Evolutionary conservation across 2,888 invertebrate genomes (phyloP).

Genomic region (Himalopsyche tibetana): DNA sequence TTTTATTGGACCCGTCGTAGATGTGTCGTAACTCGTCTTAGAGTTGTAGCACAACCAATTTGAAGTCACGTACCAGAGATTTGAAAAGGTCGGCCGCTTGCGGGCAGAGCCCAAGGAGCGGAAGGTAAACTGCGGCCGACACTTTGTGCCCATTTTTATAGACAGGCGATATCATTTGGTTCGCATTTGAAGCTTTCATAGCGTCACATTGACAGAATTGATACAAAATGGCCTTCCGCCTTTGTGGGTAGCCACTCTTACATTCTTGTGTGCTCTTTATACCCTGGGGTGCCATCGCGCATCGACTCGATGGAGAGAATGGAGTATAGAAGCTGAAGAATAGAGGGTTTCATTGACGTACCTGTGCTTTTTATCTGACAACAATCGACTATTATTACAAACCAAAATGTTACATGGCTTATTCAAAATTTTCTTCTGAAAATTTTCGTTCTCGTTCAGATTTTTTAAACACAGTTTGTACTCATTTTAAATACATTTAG

Average conservation of each 20-base stretch:
- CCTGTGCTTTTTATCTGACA: neutral
- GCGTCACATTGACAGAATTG: conserved; percentile 34
- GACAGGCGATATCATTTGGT: conserved; percentile 20
- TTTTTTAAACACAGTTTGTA: too few relatives aligned
- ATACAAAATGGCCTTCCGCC: conserved; percentile 34
- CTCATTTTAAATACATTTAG: too few relatives aligned
- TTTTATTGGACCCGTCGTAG: too few relatives aligned
- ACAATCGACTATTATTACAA: neutral
- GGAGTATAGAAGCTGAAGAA: neutral
- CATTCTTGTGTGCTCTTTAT: conserved; percentile 34
- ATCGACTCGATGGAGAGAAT: neutral
- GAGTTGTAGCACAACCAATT: conserved; percentile 5
- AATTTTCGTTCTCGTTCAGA: too few relatives aligned
- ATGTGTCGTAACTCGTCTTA: neutral
- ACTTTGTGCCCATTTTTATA: conserved; percentile 27
- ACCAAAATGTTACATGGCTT: too few relatives aligned
- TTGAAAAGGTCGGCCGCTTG: conserved; percentile 15
- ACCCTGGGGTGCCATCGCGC: conserved; percentile 20
- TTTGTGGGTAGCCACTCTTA: conserved; percentile 16
- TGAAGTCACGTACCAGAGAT: conserved; percentile 13
- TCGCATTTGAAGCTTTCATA: conserved; percentile 34
- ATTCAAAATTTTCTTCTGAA: too few relatives aligned
- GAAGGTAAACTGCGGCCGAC: neutral
- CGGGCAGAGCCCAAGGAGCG: neutral
- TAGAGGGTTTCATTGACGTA: neutral